Evolutionary conservation across 2,797 vertebrate genomes (phyloP).

Genomic region (Halcyon badia): DNA sequence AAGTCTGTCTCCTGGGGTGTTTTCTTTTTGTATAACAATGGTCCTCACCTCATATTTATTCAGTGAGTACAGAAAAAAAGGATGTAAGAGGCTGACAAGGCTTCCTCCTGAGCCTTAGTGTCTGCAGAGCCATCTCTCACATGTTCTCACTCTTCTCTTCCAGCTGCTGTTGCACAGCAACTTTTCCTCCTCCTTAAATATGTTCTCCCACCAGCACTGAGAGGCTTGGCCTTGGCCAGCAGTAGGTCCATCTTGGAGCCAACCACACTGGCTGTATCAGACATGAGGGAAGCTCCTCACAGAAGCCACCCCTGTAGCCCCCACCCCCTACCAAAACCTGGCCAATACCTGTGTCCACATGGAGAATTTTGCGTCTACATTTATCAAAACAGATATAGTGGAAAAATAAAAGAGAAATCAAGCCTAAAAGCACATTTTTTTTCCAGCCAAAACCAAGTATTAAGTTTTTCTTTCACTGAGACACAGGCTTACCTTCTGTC

Average conservation of each 20-base stretch:
- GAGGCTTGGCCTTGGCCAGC: not conserved
- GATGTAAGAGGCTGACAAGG: too few species aligned
- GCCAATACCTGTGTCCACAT: not conserved
- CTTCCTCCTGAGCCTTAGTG: not conserved
- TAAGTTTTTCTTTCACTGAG: not conserved
- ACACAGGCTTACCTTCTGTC: slow-evolving; percentile 84
- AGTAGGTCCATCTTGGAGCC: too few species aligned
- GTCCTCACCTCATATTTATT: not conserved
- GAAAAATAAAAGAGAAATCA: not conserved
- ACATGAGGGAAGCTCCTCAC: not conserved
- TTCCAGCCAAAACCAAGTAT: rapidly evolving
- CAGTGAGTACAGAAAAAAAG: too few species aligned
- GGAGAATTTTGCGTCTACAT: not conserved
- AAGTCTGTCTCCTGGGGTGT: not conserved
- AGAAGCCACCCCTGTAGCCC: too few species aligned
- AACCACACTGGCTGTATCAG: not conserved
- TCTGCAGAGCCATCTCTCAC: not conserved
- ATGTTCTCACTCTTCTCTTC: not conserved
- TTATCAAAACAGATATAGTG: not conserved
- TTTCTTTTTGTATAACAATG: too few species aligned
- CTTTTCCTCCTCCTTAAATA: not conserved
- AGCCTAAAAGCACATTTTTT: not conserved
- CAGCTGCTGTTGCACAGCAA: not conserved
- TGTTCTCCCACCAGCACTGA: not conserved
- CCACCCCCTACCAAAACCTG: not conserved